Evolutionary conservation across 2,113 vertebrate species (phyloP).

Genomic region (Pandion haliaetus): DNA sequence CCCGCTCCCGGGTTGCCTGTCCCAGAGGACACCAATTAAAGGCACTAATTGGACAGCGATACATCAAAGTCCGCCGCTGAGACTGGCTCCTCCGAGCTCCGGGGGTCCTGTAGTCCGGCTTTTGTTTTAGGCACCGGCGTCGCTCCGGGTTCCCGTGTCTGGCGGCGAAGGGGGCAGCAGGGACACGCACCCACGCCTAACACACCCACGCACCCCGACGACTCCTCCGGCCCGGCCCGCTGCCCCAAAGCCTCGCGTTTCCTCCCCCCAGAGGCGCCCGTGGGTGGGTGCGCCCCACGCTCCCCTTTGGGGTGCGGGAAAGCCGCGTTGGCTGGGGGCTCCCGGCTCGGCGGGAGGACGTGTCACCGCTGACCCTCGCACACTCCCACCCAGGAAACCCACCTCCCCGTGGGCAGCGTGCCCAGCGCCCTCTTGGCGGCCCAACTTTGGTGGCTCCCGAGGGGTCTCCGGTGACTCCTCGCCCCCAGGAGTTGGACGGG

Average conservation of each 20-base stretch:
- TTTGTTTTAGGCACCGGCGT: constrained; percentile 54
- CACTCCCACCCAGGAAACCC: background rate
- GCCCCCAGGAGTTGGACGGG: background rate
- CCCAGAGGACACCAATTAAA: constrained; percentile 83
- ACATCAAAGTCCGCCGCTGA: constrained; percentile 76
- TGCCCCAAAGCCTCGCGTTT: background rate
- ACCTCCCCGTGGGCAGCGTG: background rate
- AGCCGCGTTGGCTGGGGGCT: fast-evolving
- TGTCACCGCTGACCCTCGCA: background rate
- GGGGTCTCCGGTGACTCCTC: background rate
- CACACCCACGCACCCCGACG: too few relatives aligned
- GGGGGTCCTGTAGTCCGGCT: constrained; percentile 48
- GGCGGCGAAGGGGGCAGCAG: background rate
- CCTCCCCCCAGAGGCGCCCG: too few relatives aligned
- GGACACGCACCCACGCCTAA: background rate
- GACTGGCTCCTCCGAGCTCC: constrained; percentile 61
- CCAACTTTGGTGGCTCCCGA: background rate
- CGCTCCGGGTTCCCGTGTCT: background rate
- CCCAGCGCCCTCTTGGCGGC: too few relatives aligned
- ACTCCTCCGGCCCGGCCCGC: too few relatives aligned
- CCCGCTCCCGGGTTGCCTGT: constrained; percentile 57
- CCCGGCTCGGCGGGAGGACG: background rate
- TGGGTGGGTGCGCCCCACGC: background rate
- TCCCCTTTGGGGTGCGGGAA: background rate
- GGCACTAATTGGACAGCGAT: constrained; percentile 83